Conservation (phyloP, 1,140 invertebrate species). For the Drosophila saltans region DNA sequence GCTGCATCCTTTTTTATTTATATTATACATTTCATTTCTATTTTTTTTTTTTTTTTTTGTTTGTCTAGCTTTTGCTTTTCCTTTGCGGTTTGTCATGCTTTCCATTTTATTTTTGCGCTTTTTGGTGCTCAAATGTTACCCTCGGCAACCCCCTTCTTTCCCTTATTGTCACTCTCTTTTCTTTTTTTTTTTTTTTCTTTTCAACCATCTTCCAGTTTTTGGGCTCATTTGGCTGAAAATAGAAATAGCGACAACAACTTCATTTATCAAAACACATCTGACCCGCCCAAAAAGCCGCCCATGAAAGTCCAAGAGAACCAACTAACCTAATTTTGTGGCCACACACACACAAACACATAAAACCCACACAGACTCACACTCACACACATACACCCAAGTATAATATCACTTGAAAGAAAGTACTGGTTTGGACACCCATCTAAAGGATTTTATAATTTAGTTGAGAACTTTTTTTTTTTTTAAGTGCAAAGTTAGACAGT, state of each 20-base stretch:
- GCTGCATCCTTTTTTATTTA: conserved; percentile 19
- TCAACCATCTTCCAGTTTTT: background rate
- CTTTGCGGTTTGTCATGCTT: conserved; percentile 25
- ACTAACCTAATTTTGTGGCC: conserved; percentile 61
- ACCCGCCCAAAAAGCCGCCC: conserved; percentile 3
- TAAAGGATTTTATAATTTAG: background rate
- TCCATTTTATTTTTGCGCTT: background rate
- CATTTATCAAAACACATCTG: conserved; percentile 71
- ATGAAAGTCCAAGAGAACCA: conserved; percentile 37
- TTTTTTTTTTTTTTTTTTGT: conserved; percentile 29
- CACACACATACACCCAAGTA: background rate
- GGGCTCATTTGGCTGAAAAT: conserved; percentile 63
- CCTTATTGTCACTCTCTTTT: background rate
- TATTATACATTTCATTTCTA: conserved; percentile 41
- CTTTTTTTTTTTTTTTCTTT: background rate
- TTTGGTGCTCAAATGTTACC: conserved; percentile 38
- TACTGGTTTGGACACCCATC: background rate
- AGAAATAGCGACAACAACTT: conserved; percentile 67
- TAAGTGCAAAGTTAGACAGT: no score
- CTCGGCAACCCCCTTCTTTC: background rate
- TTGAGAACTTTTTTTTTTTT: no score
- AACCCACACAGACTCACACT: background rate
- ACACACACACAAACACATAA: background rate
- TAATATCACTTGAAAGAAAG: background rate
- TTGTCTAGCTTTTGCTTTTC: conserved; percentile 12